Evolutionary conservation across 2,113 vertebrate genomes (phyloP).

Genomic region (Perca flavescens): DNA sequence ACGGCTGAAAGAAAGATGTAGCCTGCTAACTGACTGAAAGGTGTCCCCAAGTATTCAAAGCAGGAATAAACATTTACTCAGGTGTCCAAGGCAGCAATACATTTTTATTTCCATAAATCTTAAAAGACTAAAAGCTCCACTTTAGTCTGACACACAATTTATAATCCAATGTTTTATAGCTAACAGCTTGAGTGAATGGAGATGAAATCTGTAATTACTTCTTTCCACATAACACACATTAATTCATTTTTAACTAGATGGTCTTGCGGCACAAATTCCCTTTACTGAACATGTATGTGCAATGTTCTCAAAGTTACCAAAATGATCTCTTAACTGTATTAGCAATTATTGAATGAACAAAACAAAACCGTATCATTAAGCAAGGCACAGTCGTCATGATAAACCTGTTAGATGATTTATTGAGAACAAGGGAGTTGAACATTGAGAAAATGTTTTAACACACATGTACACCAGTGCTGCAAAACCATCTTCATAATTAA

Average conservation of each 20-base stretch:
- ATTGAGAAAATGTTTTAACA: background rate
- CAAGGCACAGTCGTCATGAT: conserved; percentile 13
- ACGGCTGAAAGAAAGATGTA: conserved; percentile 1
- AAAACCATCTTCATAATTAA: conserved; percentile 62
- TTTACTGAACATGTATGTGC: conserved; percentile 55
- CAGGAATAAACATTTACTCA: conserved; percentile 52
- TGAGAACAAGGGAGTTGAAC: background rate
- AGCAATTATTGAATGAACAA: background rate
- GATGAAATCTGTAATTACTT: conserved; percentile 48
- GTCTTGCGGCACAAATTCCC: conserved; percentile 76
- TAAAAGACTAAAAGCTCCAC: conserved; percentile 58
- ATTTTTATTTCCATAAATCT: conserved; percentile 73
- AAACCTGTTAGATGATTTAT: conserved; percentile 14
- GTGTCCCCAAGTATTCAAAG: background rate
- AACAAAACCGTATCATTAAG: background rate
- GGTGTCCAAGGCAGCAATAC: conserved; percentile 49
- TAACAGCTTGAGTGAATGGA: conserved; percentile 66
- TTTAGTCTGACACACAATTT: conserved; percentile 49
- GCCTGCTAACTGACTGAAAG: background rate
- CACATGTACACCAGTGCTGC: conserved; percentile 47
- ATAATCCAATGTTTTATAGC: conserved; percentile 47
- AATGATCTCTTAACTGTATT: background rate
- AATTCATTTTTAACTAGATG: conserved; percentile 36
- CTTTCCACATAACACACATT: conserved; percentile 33
- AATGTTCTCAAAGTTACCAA: background rate